Percentiles rank a stretch among this genome's conserved stretches.
Evolutionary conservation across 2,113 vertebrate genomes (phyloP).

Genomic region (Myotis lucifugus): DNA sequence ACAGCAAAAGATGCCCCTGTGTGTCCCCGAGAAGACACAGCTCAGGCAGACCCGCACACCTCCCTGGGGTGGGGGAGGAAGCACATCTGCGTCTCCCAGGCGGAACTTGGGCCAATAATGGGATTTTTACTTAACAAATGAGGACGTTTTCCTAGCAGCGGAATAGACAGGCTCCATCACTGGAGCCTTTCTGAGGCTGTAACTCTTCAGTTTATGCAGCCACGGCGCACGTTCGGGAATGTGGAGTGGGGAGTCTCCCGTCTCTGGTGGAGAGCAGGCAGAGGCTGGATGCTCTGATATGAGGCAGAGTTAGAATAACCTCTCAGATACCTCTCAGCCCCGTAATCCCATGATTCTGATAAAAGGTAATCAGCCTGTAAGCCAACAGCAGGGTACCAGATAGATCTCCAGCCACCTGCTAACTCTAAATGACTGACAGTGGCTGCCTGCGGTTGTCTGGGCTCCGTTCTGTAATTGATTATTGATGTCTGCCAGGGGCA

Average conservation of each 20-base stretch:
- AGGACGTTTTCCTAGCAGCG: not conserved
- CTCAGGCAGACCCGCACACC: not conserved
- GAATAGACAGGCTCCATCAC: not conserved
- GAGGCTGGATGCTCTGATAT: not conserved
- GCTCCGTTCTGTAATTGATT: not conserved
- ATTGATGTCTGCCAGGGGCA: not conserved
- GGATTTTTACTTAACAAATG: not conserved
- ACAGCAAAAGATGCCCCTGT: not conserved
- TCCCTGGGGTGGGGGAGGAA: not conserved
- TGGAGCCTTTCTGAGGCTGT: not conserved
- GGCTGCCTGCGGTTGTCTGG: not conserved
- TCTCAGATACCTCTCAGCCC: not conserved
- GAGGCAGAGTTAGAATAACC: not conserved
- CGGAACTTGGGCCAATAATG: not conserved
- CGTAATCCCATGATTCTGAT: not conserved
- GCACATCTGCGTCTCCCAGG: not conserved
- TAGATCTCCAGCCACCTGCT: not conserved
- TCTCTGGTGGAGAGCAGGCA: slow-evolving; percentile 6
- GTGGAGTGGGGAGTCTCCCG: not conserved
- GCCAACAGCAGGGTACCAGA: not conserved
- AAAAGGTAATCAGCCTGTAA: not conserved
- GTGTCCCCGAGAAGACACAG: not conserved
- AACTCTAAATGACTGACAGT: not conserved
- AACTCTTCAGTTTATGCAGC: not conserved
- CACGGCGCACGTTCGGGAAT: not conserved